Base-by-base conservation (phyloP, 1,140 invertebrate species). In the Polypedilum vanderplanki region DNA sequence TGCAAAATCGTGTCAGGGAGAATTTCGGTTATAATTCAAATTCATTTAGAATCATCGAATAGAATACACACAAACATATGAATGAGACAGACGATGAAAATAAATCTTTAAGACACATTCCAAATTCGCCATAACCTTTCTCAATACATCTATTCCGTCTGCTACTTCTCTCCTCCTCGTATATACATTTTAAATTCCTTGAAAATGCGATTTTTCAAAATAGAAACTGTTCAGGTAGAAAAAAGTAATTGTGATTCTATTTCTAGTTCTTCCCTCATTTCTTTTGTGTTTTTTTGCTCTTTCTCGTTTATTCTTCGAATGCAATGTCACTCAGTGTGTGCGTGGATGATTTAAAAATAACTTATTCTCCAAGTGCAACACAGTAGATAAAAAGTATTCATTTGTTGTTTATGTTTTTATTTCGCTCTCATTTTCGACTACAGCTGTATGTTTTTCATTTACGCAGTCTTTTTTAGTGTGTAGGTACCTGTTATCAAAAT, bases 61-160 rank as follows among this genome's bases (percentile, higher is more conserved):
- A 41, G 15, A 46, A 46, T 12, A 57, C 46, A 57, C 46, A 57
- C 46, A n/a, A 57, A 57, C 41, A 46, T 57, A n/a, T 15, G 12
- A 12, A 12, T n/a, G 46, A 57, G 46, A n/a, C n/a, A 12, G n/a
- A 3, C 46, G 15, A 57, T n/a, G n/a, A n/a, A 57, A 57, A 57
- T 57, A 57, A 57, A 57, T 57, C 46, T 57, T n/a, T 4, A 57
- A 57, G 46, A 57, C 46, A 57, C 46, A 57, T 57, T 57, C 46
- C n/a, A n/a, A 57, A n/a, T 57, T n/a, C n/a, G 46, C 46, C 46
- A 57, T 57, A 57, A 57, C 46, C 46, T 57, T 57, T n/a, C 46
- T 15, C 46, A 57, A 57, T 57, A 57, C 46, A 57, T 57, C 46
- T 57, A 57, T 57, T 57, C n/a, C 8, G 12, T 57, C n/a, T 57